Conservation (phyloP, 2,113 vertebrate species). For the Drymodes brunneopygia region DNA sequence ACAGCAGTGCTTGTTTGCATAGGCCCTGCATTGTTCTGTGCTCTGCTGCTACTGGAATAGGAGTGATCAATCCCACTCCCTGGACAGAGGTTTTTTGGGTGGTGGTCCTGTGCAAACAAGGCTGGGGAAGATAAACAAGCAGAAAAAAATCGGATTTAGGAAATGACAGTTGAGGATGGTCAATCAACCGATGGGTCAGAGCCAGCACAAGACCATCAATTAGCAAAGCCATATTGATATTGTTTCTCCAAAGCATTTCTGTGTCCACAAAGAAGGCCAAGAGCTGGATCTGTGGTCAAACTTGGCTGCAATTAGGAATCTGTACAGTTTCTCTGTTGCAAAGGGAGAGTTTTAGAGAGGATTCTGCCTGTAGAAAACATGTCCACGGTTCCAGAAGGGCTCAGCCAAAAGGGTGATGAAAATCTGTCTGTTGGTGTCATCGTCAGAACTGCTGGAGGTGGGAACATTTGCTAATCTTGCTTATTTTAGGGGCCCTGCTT, state of each 20-base stretch:
- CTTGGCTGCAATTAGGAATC: background rate
- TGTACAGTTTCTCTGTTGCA: background rate
- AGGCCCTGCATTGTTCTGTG: conserved; percentile 8
- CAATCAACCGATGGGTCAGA: background rate
- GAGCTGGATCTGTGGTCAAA: conserved; percentile 23
- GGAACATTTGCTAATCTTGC: conserved; percentile 12
- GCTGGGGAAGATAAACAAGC: background rate
- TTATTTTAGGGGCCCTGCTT: conserved; percentile 23
- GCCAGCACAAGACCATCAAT: background rate
- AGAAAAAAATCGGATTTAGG: background rate
- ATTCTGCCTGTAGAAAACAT: background rate
- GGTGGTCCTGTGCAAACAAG: background rate
- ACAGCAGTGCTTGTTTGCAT: background rate
- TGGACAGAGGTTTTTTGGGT: background rate
- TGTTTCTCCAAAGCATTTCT: background rate
- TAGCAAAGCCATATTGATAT: background rate
- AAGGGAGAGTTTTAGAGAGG: background rate
- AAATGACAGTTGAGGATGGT: background rate
- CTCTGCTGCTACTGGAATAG: conserved; percentile 1
- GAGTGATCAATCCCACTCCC: background rate
- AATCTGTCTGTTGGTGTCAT: conserved; percentile 18
- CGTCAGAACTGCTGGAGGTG: conserved; percentile 18
- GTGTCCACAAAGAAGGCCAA: background rate
- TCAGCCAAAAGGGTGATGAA: conserved; percentile 15
- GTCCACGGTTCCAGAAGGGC: background rate